Conservation (phyloP, 2,113 vertebrate genomes). For the Petaurus breviceps region DNA sequence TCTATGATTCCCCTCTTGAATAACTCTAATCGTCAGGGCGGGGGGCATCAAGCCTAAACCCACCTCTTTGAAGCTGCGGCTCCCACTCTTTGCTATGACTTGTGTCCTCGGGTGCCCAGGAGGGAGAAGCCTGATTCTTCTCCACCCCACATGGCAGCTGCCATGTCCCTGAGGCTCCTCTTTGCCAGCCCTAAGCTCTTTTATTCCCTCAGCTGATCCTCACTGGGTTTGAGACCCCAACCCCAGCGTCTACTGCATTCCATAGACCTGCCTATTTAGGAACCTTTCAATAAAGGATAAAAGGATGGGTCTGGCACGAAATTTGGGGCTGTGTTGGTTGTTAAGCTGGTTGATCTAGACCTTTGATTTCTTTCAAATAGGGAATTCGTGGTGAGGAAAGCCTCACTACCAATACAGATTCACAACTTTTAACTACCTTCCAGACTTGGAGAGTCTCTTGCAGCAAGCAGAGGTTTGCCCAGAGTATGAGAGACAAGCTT, state of each 20-base stretch:
- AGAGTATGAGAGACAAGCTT: neutral
- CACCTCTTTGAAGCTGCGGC: neutral
- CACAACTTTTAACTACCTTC: neutral
- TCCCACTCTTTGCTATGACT: neutral
- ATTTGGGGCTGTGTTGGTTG: neutral
- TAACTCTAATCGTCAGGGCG: neutral
- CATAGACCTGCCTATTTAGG: neutral
- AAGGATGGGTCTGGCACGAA: neutral
- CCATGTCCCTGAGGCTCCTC: too few relatives aligned
- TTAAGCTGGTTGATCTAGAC: neutral
- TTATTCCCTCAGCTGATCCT: neutral
- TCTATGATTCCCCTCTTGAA: neutral
- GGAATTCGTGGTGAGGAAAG: neutral
- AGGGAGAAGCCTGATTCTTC: too few relatives aligned
- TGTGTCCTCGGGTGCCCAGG: too few relatives aligned
- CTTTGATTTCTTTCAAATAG: neutral
- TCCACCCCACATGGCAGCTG: too few relatives aligned
- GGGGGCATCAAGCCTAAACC: neutral
- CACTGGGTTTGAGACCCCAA: neutral
- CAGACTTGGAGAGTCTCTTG: neutral
- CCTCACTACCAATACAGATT: neutral
- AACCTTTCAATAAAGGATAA: neutral
- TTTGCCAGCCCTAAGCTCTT: too few relatives aligned
- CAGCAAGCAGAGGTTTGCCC: neutral
- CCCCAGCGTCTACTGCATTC: neutral